These are phyloP conservation scores for Genyomyrus donnyi DNA, from an alignment of 2,113 vertebrate genomes.

Conservation along the genomic window DNA sequence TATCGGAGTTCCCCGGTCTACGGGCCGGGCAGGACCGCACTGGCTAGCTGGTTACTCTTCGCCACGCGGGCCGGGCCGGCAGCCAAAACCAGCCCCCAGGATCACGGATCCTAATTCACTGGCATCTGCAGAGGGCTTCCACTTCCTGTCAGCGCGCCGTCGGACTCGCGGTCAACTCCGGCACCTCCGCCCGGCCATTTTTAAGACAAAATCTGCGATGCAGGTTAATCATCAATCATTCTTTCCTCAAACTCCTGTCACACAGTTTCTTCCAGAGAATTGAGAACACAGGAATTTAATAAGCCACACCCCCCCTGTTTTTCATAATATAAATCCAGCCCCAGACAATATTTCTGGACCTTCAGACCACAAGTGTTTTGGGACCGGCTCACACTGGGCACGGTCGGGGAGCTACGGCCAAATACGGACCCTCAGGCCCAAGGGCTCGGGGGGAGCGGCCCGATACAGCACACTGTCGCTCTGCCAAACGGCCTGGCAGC, in stretches of 20 bases:
- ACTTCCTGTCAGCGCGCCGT: conserved; percentile 12
- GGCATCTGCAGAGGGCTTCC: neutral
- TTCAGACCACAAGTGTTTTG: neutral
- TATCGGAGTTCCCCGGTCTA: neutral
- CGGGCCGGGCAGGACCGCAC: neutral
- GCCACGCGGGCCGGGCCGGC: neutral
- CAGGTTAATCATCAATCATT: neutral
- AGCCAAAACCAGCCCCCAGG: neutral
- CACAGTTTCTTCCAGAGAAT: conserved; percentile 18
- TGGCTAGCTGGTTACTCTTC: neutral
- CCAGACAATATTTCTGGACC: neutral
- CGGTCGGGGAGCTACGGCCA: neutral
- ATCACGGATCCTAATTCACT: neutral
- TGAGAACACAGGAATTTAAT: conserved; percentile 50
- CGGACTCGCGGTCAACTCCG: neutral
- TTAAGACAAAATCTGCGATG: neutral
- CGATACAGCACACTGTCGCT: neutral
- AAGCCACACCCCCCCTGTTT: conserved; percentile 50
- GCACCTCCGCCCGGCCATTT: neutral
- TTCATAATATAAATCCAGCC: neutral
- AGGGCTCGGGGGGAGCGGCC: neutral
- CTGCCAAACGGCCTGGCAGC: neutral
- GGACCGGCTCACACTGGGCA: neutral
- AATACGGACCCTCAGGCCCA: neutral
- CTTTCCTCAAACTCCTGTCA: neutral